phyloP scores from a whole-genome alignment of 2,888 invertebrate genomes.

The Eilema caniola region DNA sequence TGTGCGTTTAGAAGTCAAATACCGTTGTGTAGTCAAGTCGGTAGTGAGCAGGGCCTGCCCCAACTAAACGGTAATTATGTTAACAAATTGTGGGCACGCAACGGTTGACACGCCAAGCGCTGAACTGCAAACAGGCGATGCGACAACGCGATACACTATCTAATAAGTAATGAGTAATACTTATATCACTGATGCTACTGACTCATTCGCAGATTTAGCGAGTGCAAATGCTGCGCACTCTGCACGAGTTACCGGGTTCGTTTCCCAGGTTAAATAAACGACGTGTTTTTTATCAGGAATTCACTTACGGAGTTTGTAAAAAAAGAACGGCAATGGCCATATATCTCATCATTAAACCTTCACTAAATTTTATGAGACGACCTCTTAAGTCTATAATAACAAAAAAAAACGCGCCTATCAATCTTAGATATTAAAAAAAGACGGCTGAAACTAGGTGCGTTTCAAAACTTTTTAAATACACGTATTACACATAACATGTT shows the following conservation, averaged over 20 bases:
- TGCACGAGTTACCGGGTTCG: not conserved
- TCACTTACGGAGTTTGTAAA: too few species aligned
- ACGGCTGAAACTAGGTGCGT: not conserved
- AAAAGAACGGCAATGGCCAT: too few species aligned
- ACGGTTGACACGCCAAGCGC: not conserved
- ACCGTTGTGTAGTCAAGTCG: not conserved
- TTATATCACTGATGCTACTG: not conserved
- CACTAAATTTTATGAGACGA: too few species aligned
- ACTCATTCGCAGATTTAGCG: not conserved
- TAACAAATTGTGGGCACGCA: conserved; percentile 7
- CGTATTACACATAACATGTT: not conserved
- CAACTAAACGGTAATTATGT: conserved; percentile 12
- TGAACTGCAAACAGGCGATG: not conserved
- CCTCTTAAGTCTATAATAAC: too few species aligned
- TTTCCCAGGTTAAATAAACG: not conserved
- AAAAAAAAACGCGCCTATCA: too few species aligned
- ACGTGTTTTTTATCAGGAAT: too few species aligned
- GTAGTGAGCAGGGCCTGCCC: conserved; percentile 13
- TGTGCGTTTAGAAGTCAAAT: not conserved
- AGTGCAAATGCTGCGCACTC: not conserved
- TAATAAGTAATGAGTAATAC: not conserved
- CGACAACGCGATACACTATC: not conserved
- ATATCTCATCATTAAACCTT: too few species aligned
- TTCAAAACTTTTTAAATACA: not conserved
- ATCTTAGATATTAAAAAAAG: not conserved